Evolutionary conservation across 2,888 invertebrate species (phyloP), one percentile per base, ranked within the genome.

Genomic region (Seladonia tumulorum): DNA sequence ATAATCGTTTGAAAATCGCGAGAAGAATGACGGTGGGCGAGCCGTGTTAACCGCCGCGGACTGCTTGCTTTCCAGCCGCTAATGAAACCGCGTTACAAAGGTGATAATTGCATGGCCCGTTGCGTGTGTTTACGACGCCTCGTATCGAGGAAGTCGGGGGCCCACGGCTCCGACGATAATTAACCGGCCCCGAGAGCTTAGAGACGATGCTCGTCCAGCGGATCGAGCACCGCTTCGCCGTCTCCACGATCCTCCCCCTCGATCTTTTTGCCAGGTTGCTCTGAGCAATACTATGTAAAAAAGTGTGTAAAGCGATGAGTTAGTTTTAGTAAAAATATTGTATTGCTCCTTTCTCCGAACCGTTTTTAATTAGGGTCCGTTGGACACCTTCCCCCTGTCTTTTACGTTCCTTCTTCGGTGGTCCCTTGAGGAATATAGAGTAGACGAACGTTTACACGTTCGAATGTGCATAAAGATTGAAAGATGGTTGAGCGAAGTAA

Each of bases 11-110:
- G 53, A 53, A 22, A 60, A 25, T 60, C 25, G 60, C 60, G 60
- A 60, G 25, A 60, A 25, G 60, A 60, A 60, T 60, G 8, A 53
- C 60, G 25, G 25, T 60, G 60, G 60, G 66, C 66, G 66, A 29
- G 66, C 2, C 5, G 29, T 49, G 49, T 49, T 49, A 63, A 16
- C 63, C n/a, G 47, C 63, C 35, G 68, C 76, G 57, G 70, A 42
- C 39, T 66, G 78, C 35, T 35, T 66, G 66, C 75, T 83, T 76
- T 79, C 57, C 76, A 76, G 76, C 66, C 79, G 78, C 74, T 81
- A 85, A 86, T 81, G 86, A 85, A 86, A 79, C 68, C 72, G 63
- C 79, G 29, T 68, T 78, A 76, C 76, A 68, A 49, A 81, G 63
- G 73, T 63, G 86, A 86, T 85, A 85, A 85, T 85, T 73, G 85